Conservation (phyloP, 2,888 invertebrate species). For the Pristionchus exspectatus region DNA sequence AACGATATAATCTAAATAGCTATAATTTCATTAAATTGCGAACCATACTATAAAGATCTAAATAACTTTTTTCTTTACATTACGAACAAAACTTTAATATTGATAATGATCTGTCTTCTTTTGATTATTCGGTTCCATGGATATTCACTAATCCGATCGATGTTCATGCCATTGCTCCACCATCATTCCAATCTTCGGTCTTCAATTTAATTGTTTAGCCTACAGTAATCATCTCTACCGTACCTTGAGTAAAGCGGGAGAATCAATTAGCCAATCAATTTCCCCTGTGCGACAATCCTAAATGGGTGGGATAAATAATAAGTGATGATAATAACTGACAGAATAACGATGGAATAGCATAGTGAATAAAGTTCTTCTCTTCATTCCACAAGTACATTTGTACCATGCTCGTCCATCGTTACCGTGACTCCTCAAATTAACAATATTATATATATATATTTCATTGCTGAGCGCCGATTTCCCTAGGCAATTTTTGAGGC, state of each 20-base stretch:
- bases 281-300: not conserved
- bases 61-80: not conserved
- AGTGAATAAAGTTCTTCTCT: conserved; percentile 8
- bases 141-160: not conserved
- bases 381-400: not conserved
- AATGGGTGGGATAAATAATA: not conserved
- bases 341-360: not conserved
- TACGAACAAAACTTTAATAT: not conserved
- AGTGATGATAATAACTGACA: not conserved
- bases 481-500: no score
- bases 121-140: not conserved
- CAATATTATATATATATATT: no score
- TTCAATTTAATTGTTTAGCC: not conserved
- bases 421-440: not conserved
- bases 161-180: not conserved
- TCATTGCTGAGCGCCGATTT: no score
- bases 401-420: not conserved
- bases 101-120: not conserved
- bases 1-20: no score
- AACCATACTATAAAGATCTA: no score
- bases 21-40: no score
- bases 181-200: not conserved
- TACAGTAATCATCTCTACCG: not conserved
- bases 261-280: not conserved
- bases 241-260: not conserved